Conservation (phyloP, 2,797 vertebrate genomes). For the Danionella dracula region DNA sequence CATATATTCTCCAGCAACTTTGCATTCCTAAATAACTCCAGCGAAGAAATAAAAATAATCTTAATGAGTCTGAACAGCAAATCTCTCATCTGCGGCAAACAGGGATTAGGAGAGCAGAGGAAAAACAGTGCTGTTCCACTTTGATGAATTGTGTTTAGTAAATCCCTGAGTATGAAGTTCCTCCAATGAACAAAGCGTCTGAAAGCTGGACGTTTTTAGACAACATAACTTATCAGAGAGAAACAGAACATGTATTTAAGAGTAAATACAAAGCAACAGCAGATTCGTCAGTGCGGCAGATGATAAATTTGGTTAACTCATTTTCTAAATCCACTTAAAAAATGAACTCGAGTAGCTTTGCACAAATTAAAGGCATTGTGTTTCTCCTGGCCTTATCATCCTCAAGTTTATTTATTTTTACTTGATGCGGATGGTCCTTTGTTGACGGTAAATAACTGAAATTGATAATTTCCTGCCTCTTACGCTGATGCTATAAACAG, state of each 20-base stretch:
- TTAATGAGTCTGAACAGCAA: conserved; percentile 81
- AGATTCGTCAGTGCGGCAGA: conserved; percentile 69
- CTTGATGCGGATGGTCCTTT: conserved; percentile 56
- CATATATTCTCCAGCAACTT: conserved; percentile 66
- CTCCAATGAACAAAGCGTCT: conserved; percentile 69
- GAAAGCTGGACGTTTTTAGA: conserved; percentile 70
- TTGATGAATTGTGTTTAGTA: conserved; percentile 82
- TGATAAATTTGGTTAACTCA: conserved; percentile 73
- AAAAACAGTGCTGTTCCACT: conserved; percentile 69
- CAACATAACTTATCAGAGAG: conserved; percentile 77
- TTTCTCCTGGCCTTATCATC: conserved; percentile 62
- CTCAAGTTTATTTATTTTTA: conserved; percentile 64
- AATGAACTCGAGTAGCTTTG: conserved; percentile 73
- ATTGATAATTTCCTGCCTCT: conserved; percentile 59
- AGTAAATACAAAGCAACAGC: conserved; percentile 72
- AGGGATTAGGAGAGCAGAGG: conserved; percentile 72
- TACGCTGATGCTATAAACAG: conserved; percentile 51
- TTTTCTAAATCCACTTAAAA: conserved; percentile 68
- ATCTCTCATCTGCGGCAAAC: conserved; percentile 80
- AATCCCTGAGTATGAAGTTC: conserved; percentile 77
- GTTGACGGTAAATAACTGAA: conserved; percentile 65
- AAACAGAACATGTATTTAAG: conserved; percentile 79
- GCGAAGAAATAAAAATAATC: conserved; percentile 64
- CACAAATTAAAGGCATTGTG: conserved; percentile 74
- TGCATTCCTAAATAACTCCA: conserved; percentile 79